phyloP scores from a whole-genome alignment of 2,113 vertebrate species.

The Hippoglossus stenolepis region DNA sequence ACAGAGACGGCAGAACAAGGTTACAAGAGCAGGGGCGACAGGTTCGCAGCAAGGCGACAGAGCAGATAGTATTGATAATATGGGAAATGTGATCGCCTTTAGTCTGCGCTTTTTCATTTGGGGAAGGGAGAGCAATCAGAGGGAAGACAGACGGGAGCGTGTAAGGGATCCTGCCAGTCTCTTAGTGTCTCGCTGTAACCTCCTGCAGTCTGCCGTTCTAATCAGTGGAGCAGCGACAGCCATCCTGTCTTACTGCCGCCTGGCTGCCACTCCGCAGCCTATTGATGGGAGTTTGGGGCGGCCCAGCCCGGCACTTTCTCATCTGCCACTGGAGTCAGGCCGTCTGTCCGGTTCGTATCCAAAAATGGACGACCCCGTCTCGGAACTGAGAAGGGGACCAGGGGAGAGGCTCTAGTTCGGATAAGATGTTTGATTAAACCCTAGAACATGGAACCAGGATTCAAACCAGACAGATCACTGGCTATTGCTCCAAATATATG shows the following conservation, averaged over 20 bases:
- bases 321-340: slow-evolving; percentile 84
- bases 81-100: slow-evolving; percentile 80
- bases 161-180: slow-evolving; percentile 71
- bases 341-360: slow-evolving; percentile 84
- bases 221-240: slow-evolving; percentile 81
- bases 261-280: slow-evolving; percentile 78
- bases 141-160: slow-evolving; percentile 12
- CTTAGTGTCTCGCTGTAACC: slow-evolving; percentile 43
- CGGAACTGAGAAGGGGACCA: slow-evolving; percentile 76
- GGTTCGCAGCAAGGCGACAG: slow-evolving; percentile 52
- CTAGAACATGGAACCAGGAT: background rate
- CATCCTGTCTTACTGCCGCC: slow-evolving; percentile 74
- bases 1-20: slow-evolving; percentile 59
- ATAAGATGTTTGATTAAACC: background rate
- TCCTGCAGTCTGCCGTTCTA: slow-evolving; percentile 63
- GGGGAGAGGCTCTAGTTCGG: background rate
- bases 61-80: slow-evolving; percentile 79
- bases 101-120: slow-evolving; percentile 71
- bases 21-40: slow-evolving; percentile 62
- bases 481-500: too few species aligned
- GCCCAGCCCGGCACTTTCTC: slow-evolving; percentile 74
- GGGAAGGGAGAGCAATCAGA: slow-evolving; percentile 43
- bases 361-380: slow-evolving; percentile 71
- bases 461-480: too few species aligned
- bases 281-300: slow-evolving; percentile 78